Conservation (phyloP, 2,113 vertebrate genomes). For the Tauraco erythrolophus region DNA sequence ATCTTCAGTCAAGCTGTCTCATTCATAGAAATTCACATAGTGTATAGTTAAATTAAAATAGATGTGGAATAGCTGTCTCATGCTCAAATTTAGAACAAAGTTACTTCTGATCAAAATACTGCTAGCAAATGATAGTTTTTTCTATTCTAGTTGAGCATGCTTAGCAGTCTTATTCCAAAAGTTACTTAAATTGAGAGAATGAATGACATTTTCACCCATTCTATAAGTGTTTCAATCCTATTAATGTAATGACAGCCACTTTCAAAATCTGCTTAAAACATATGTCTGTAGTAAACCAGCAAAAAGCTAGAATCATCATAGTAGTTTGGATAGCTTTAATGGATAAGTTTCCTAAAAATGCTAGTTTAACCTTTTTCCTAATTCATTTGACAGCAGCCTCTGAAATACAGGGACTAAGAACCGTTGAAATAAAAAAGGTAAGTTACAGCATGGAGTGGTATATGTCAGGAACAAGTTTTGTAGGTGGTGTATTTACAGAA, state of each 20-base stretch:
- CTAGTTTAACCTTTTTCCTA: background rate
- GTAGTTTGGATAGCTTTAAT: background rate
- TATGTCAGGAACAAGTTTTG: background rate
- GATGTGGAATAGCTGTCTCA: background rate
- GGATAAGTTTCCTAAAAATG: background rate
- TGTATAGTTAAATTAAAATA: background rate
- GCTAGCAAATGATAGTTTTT: background rate
- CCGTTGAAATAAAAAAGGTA: slow-evolving; percentile 93
- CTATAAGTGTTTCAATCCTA: background rate
- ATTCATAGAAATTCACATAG: background rate
- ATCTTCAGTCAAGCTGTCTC: background rate
- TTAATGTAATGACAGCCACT: background rate
- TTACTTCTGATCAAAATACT: background rate
- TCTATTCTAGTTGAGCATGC: background rate
- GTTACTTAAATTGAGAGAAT: slow-evolving; percentile 25
- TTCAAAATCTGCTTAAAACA: background rate
- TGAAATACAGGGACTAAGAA: slow-evolving; percentile 88
- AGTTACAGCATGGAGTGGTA: background rate
- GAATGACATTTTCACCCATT: background rate
- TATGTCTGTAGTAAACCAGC: background rate
- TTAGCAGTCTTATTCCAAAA: background rate
- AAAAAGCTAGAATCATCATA: background rate
- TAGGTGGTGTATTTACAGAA: too few species aligned
- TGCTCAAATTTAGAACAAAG: slow-evolving; percentile 45
- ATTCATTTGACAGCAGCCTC: slow-evolving; percentile 70